Percentiles rank a stretch among this genome's conserved stretches.
Conservation (phyloP, 2,888 invertebrate genomes). For the Biston betularia region DNA sequence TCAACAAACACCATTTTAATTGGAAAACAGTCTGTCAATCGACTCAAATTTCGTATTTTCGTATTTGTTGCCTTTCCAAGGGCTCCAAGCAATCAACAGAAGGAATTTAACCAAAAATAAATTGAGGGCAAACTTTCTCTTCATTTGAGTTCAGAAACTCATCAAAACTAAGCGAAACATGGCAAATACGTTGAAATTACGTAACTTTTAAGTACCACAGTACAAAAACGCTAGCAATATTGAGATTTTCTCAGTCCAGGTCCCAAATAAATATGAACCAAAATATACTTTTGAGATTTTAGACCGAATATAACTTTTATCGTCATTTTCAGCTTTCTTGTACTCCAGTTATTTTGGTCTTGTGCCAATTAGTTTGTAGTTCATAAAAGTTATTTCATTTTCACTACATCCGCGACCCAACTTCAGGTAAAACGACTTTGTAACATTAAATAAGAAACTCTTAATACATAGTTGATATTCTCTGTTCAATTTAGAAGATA, state of each 20-base stretch:
- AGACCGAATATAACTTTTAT: too few species aligned
- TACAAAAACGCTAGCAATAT: conserved; percentile 3
- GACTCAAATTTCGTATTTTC: conserved; percentile 1
- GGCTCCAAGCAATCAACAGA: conserved; percentile 10
- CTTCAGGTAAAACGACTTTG: too few species aligned
- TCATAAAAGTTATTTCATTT: too few species aligned
- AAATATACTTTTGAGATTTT: too few species aligned
- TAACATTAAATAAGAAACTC: too few species aligned
- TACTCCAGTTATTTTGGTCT: too few species aligned
- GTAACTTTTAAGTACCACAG: conserved; percentile 13
- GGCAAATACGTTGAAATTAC: conserved; percentile 26
- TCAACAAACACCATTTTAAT: not conserved
- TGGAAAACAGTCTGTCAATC: not conserved
- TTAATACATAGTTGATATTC: too few species aligned
- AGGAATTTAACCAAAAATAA: conserved; percentile 26
- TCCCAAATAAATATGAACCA: not conserved
- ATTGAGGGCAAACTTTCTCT: conserved; percentile 28
- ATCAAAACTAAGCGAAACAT: conserved; percentile 31
- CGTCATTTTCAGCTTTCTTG: too few species aligned
- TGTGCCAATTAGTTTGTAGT: too few species aligned
- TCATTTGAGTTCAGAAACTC: conserved; percentile 37
- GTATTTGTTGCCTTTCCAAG: conserved; percentile 4
- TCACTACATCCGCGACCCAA: too few species aligned
- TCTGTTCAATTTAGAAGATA: too few species aligned
- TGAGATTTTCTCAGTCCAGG: conserved; percentile 1